Evolutionary conservation across 2,113 vertebrate genomes (phyloP).

Genomic region (Syrmaticus mikado): DNA sequence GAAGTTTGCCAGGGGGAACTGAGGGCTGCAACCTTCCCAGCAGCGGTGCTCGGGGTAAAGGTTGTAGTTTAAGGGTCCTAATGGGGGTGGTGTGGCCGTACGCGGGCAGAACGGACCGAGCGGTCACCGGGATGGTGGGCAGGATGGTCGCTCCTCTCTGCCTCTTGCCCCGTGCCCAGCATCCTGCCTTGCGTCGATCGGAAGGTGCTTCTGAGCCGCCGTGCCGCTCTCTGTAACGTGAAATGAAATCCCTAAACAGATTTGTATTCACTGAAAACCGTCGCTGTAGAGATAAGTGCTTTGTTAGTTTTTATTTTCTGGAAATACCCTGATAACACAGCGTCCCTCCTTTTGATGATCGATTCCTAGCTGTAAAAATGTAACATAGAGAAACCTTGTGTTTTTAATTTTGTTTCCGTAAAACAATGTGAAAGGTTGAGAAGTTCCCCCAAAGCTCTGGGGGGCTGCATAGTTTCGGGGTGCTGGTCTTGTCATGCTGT

Average conservation of each 20-base stretch:
- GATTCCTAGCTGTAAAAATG: not conserved
- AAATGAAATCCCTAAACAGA: not conserved
- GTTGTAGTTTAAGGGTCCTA: not conserved
- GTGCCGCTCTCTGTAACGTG: not conserved
- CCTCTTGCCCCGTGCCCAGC: not conserved
- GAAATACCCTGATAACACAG: not conserved
- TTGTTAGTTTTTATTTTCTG: not conserved
- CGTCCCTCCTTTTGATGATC: not conserved
- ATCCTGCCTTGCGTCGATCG: not conserved
- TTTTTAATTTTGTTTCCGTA: not conserved
- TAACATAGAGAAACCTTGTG: not conserved
- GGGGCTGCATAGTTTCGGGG: not conserved
- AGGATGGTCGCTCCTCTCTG: not conserved
- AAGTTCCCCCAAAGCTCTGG: not conserved
- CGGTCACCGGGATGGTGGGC: not conserved
- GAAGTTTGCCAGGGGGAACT: not conserved
- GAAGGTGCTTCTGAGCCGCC: constrained; percentile 1
- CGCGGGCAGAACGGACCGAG: too few species aligned
- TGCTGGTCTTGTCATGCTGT: not conserved
- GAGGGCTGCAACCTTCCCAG: not conserved
- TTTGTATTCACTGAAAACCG: not conserved
- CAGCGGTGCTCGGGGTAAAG: rapidly evolving
- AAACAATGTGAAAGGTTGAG: not conserved
- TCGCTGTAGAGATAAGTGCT: not conserved
- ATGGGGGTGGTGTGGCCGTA: not conserved